Percentiles rank a stretch among this genome's conserved stretches.
These are phyloP conservation scores for Prionailurus bengalensis DNA, from an alignment of 2,113 vertebrate genomes.

Conservation along the genomic window DNA sequence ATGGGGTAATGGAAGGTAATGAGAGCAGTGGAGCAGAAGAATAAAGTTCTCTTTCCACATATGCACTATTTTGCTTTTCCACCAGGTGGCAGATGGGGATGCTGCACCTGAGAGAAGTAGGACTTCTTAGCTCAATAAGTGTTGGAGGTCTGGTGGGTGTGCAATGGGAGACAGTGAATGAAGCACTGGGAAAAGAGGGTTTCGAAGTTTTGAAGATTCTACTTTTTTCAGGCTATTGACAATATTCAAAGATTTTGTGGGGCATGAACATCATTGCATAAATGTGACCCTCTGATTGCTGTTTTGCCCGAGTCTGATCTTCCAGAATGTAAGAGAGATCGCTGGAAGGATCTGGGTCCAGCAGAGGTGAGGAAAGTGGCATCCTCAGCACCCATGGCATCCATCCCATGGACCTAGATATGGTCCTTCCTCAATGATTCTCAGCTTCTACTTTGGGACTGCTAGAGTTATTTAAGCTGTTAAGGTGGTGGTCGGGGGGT, in stretches of 20 bases:
- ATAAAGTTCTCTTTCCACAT: neutral
- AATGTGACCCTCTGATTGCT: neutral
- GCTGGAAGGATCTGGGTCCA: neutral
- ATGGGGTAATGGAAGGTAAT: too few relatives aligned
- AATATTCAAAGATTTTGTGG: neutral
- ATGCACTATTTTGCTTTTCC: neutral
- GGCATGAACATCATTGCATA: neutral
- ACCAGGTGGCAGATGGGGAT: fast-evolving
- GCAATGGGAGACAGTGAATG: neutral
- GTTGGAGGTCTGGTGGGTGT: neutral
- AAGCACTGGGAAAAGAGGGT: neutral
- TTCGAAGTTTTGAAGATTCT: neutral
- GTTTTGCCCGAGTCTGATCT: neutral
- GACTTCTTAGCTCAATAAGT: neutral
- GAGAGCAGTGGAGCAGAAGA: neutral
- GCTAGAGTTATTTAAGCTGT: neutral
- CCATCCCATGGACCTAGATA: too few relatives aligned
- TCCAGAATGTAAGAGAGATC: neutral
- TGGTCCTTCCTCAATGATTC: neutral
- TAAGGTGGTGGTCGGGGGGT: neutral
- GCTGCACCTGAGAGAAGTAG: neutral
- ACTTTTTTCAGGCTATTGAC: neutral
- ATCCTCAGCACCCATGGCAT: neutral
- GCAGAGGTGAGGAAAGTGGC: neutral
- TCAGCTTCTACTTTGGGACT: neutral